Evolutionary conservation across 2,113 vertebrate species (phyloP), one percentile per base, ranked within the genome.

Genomic region (Melozone crissalis): DNA sequence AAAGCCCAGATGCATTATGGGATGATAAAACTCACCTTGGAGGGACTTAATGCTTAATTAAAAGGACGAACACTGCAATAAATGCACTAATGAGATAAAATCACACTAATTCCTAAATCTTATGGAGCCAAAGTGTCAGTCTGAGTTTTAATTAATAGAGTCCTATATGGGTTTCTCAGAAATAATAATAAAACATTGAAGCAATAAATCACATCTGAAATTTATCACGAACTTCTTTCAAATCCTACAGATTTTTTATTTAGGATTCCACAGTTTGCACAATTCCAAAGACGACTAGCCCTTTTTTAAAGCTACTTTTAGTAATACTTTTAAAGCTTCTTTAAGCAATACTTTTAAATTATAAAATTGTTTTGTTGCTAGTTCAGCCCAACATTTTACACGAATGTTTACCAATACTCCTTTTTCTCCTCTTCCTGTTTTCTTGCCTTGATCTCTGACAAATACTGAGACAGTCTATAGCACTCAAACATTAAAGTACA

Each of bases 61-160:
- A 95, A 87, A 94, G 84, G 77, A 96, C 18, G 92, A 96, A 91
- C 73, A 87, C 23, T 3, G 82, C 75, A 94, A 58, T 96, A 97
- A 97, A 97, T 72, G 83, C 67, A 52, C 71, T 96, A 95, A 94
- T 92, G 84, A 96, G 87, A 95, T 94, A 91, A 96, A 97, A 96
- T 96, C 91, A 89, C 54, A 75, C 58, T 93, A 86, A 97, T 96
- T 96, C 87, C 96, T 97, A 95, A 97, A 91, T 96, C 94, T 94
- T 94, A 95, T 31, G 67, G 78, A 97, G 52, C 58, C 67, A 73
- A 95, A 65, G 71, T 92, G 57, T 95, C 87, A 19, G 59, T 76
- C 30, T 96, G 84, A 97, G 86, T 96, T 98, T 97, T 98, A 97
- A 97, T 97, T 98, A 96, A 97, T 95, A 96, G 90, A 97, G 94